Evolutionary conservation across 2,888 invertebrate genomes (phyloP).

Genomic region (Hypena proboscidalis): DNA sequence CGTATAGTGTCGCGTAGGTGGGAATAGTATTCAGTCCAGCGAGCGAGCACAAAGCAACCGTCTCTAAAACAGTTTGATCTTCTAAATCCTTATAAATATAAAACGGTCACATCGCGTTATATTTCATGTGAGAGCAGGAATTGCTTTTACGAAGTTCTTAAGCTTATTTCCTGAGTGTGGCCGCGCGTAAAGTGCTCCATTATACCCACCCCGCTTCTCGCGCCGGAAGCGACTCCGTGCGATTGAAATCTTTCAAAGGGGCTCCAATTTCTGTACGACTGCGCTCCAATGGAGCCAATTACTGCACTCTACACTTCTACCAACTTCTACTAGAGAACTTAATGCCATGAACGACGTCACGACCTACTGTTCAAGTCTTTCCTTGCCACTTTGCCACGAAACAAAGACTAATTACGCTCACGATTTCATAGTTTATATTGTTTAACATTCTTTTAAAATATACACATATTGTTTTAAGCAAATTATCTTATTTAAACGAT

Average conservation of each 20-base stretch:
- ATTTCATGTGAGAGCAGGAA: constrained; percentile 81
- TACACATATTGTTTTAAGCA: no score
- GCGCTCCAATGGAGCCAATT: constrained; percentile 71
- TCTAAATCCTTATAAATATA: constrained; percentile 82
- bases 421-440: no score
- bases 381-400: constrained; percentile 16
- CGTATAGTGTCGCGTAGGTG: constrained; percentile 11
- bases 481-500: no score
- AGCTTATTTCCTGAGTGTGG: constrained; percentile 84
- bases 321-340: constrained; percentile 38
- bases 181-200: constrained; percentile 82
- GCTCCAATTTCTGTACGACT: constrained; percentile 70
- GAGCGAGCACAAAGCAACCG: constrained; percentile 48
- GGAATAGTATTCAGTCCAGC: constrained; percentile 25
- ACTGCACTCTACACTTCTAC: constrained; percentile 35
- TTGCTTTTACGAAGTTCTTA: constrained; percentile 84
- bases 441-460: no score
- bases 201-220: constrained; percentile 58
- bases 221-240: constrained; percentile 59
- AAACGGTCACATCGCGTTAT: constrained; percentile 79
- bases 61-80: constrained; percentile 64
- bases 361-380: constrained; percentile 37
- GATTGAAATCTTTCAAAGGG: constrained; percentile 72
- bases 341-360: constrained; percentile 19
- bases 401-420: constrained; percentile 13